Base-by-base conservation (phyloP, 2,888 invertebrate genomes). In the Agriopis aurantiaria region DNA sequence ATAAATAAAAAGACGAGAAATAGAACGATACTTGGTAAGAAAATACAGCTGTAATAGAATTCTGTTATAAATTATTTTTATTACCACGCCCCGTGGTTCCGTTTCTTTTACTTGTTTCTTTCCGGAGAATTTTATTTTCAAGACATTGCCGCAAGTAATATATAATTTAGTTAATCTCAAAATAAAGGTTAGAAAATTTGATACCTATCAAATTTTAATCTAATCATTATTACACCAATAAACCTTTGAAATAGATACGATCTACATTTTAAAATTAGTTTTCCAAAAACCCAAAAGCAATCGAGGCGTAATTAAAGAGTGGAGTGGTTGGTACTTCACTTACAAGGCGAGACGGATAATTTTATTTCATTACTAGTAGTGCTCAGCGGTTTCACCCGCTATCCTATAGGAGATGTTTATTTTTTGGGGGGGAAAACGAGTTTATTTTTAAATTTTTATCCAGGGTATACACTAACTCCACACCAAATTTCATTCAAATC, bases 1-100 rank as follows among this genome's bases (percentile, higher is more conserved):
- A 23, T 23, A 23, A 23, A 23, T 23, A 43, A 43, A 52, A 57
- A 9, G 43, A 43, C 57, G 17, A 57, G 14, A 45, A 40, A 55
- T 52, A n/a, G 8, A 33, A 5, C 33, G 33, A 12, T 51, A 40
- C 8, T 57, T 43, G 33, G 43, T 57, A 43, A 43, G 43, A 43
- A 57, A 57, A 57, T 45, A 57, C 8, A 57, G 14, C 14, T 45
- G 14, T 17, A 57, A 57, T 14, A 57, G 43, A 17, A 57, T 57
- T 57, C 57, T 11, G 43, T 14, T 45, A 43, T 45, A 57, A 57
- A 57, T 57, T 60, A 60, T 60, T 40, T 60, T 60, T 60, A 60
- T 60, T 49, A 4, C 60, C 9, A 60, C 60, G 60, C 49, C 48
- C 60, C 40, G 33, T 48, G 59, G 59, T 60, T 60, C 40, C 33